Evolutionary conservation across 2,113 vertebrate genomes (phyloP).

Genomic region (Willisornis vidua): DNA sequence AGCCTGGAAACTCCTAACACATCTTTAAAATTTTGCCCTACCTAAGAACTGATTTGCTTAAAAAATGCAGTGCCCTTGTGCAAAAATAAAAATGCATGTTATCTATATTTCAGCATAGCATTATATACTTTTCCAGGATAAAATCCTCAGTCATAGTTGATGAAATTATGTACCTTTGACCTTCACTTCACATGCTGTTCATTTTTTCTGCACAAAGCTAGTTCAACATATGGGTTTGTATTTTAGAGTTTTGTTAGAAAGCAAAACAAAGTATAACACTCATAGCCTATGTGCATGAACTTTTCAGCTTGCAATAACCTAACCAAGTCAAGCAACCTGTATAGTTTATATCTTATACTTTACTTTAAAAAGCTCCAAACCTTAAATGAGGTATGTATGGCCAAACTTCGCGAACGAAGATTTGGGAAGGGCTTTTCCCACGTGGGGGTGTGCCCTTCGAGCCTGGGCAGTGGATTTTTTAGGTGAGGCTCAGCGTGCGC

Average conservation of each 20-base stretch:
- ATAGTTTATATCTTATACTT: neutral
- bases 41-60: neutral
- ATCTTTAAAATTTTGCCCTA: neutral
- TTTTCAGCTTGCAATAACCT: neutral
- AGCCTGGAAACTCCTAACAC: neutral
- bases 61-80: neutral
- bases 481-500: too few relatives aligned
- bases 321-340: neutral
- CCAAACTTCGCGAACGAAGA: too few relatives aligned
- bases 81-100: neutral
- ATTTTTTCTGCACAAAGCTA: neutral
- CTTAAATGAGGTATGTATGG: neutral
- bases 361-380: neutral
- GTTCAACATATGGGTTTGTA: neutral
- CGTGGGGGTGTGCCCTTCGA: too few relatives aligned
- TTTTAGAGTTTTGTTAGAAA: neutral
- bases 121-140: neutral
- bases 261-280: neutral
- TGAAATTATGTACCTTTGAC: neutral
- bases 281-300: neutral
- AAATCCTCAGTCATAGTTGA: neutral
- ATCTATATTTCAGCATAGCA: neutral
- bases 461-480: too few relatives aligned
- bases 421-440: too few relatives aligned
- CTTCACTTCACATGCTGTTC: neutral